Base-by-base conservation (phyloP, 2,888 invertebrate species). In the Sphaerophoria rueppellii region DNA sequence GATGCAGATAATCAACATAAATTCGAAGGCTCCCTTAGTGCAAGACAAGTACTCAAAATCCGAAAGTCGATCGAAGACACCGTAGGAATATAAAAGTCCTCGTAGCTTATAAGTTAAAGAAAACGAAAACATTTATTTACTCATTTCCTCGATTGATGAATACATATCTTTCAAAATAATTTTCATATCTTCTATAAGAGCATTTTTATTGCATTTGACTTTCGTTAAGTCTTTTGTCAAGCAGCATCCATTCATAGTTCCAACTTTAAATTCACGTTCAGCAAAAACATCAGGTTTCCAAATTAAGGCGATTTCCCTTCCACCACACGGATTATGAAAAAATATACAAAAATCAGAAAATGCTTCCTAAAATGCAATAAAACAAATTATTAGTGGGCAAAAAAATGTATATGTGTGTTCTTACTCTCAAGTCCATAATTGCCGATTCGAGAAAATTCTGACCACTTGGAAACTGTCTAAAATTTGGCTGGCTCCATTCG, bases 321-420 rank as follows among this genome's bases (percentile, higher is more conserved):
- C 98, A n/a, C 98, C 98, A 91, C 95, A 97, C 0, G 93, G 92
- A 91, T 99, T 96, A 91, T 98, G 95, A 92, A 98, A 98, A 91
- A 99, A 98, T 71, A 97, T 90, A 0, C 97, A 98, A 89, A 95
- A 94, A 7, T 97, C 95, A 0, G 93, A 93, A 90, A 95, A 97
- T 37, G 94, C 94, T 74, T 93, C 92, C 96, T 96, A 91, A 12
- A 92, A 92, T 88, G n/a, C n/a, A n/a, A 69, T 16, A 24, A 74
- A 65, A 54, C 35, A 54, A 14, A 16, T 34, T 24, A 0, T 50
- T 12, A 24, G 34, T 58, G 12, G 12, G 37, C 16, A 24, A 40
- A 35, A 24, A 14, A n/a, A n/a, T n/a, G n/a, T n/a, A n/a, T n/a
- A n/a, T n/a, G n/a, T n/a, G n/a, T 16, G 40, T 50, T 90, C 93